Percentiles rank a stretch among this genome's conserved stretches.
Evolutionary conservation across 2,113 vertebrate species (phyloP).

Genomic region (Arenaria interpres): DNA sequence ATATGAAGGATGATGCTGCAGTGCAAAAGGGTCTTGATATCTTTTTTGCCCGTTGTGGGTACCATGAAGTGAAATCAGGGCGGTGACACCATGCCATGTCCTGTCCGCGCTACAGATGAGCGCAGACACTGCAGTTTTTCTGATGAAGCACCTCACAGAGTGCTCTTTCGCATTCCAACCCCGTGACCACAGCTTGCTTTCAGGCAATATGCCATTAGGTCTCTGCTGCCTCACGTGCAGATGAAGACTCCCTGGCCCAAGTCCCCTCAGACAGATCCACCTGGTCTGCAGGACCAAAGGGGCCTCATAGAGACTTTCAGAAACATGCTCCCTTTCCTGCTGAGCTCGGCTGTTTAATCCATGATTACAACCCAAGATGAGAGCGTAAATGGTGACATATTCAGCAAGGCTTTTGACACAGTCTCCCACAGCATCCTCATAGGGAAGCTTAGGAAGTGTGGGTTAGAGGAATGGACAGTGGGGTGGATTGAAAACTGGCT

Average conservation of each 20-base stretch:
- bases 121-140: neutral
- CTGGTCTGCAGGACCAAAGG: neutral
- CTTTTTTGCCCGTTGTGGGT: fast-evolving
- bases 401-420: neutral
- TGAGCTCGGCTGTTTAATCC: neutral
- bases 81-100: neutral
- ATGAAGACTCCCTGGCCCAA: neutral
- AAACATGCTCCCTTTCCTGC: neutral
- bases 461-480: no score
- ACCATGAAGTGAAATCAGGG: neutral
- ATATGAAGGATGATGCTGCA: neutral
- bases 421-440: no score
- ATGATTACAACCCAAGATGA: neutral
- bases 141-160: neutral
- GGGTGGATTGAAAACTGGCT: no score
- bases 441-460: no score
- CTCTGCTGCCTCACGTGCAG: neutral
- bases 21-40: neutral
- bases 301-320: neutral
- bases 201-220: neutral
- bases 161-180: neutral
- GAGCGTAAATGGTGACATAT: neutral
- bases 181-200: neutral
- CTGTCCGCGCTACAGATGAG: neutral
- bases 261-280: neutral